These are phyloP conservation scores for Cynopterus sphinx DNA, from an alignment of 2,797 vertebrate species.

Conservation along the genomic window DNA sequence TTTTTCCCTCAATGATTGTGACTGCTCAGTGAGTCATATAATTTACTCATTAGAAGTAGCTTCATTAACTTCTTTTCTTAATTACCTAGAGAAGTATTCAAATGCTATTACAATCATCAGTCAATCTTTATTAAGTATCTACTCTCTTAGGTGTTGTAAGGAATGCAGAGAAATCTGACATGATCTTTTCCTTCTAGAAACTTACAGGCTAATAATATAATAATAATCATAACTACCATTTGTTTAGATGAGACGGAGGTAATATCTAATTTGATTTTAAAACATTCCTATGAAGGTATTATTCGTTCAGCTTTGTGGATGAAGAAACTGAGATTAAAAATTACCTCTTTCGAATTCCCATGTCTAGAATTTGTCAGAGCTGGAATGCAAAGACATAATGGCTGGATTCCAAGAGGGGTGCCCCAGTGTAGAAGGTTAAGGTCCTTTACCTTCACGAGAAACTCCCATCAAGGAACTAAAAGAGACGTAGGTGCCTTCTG, in stretches of 20 bases:
- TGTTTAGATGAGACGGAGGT: not conserved
- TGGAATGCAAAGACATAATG: not conserved
- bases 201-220: not conserved
- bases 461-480: not conserved
- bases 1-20: not conserved
- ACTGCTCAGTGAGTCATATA: not conserved
- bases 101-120: not conserved
- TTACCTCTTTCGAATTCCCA: not conserved
- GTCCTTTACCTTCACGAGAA: not conserved
- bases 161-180: not conserved
- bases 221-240: not conserved
- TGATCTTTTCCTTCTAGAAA: not conserved
- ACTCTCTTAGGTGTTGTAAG: not conserved
- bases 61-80: conserved; percentile 45
- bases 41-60: not conserved
- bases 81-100: conserved; percentile 34
- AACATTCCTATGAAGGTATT: not conserved
- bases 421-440: not conserved
- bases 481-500: not conserved
- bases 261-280: not conserved
- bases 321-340: not conserved
- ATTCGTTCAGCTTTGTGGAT: not conserved
- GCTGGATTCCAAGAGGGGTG: not conserved
- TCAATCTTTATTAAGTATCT: not conserved
- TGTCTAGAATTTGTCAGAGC: not conserved